Evolutionary conservation across 1,140 invertebrate genomes (phyloP), one percentile per base, ranked within the genome.

Genomic region (Drosophila albomicans): DNA sequence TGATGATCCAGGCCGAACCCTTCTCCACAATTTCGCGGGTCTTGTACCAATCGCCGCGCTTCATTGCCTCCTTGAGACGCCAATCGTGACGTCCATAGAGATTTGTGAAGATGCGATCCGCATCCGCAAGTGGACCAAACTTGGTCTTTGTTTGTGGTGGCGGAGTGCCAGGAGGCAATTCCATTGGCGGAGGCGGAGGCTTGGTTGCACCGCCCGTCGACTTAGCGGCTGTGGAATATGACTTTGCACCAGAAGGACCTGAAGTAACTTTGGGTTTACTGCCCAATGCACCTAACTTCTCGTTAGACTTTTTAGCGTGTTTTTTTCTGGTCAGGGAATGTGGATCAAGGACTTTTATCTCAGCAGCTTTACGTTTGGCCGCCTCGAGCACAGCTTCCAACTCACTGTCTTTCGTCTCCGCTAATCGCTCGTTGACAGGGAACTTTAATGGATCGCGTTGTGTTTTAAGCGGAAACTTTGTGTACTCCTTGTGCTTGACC

Each of bases 1-100:
- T 85, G 7, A 95, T 28, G 93, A 95, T 91, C 89, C 89, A 91
- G 13, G 57, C 46, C 0, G 81, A 63, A 0, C 79, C 78, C 58
- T 82, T 88, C 5, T 69, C 66, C 1, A 91, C 15, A 8, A 91
- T 91, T 16, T 91, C 81, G 15, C 81, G 77, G 13, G 88, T 91
- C 35, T 91, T 91, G 78, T 88, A 79, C 88, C 88, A 91, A 48
- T 91, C 88, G 0, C 88, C 88, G 0, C 89, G 84, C 25, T 82
- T 88, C 62, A 82, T 80, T 0, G 88, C 88, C 3, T 45, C 84
- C 48, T 88, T 88, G 1, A 91, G 25, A 10, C 76, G 74, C 88
- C 88, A 91, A 10, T 91, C 88, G 38, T 91, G 88, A 0, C 74
- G 84, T 0, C 88, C 88, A 20, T 91, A 91, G 0, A 91, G 15